Base-by-base conservation (phyloP, 2,888 invertebrate species). In the Pherbina coryleti region DNA sequence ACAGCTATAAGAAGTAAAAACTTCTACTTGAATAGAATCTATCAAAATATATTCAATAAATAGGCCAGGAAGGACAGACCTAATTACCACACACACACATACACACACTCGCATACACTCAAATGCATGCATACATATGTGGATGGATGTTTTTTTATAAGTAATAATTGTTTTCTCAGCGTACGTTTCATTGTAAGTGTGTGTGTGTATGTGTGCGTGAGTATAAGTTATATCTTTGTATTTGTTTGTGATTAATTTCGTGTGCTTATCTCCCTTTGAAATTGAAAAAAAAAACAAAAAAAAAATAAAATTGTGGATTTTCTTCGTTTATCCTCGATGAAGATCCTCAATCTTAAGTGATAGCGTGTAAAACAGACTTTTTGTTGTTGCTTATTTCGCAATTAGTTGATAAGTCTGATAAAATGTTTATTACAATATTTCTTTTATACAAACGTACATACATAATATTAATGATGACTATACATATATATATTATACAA, bases 1-100 rank as follows among this genome's bases (percentile, higher is more conserved):
- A 82, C 82, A 55, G 81, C 83, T 75, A 80, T 82, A 64, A 77
- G 83, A 74, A 85, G 84, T 73, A 83, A 82, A 64, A 83, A 83
- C 79, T 84, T 85, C 74, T 85, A 84, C 76, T 77, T 87, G 75
- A 85, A 84, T 62, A 84, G 84, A 79, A 83, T 86, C 57, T 88
- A 85, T 79, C 82, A 74, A 73, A 85, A 87, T 78, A 81, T 87
- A 76, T 85, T 88, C 53, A 81, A 85, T 70, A 82, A 81, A 69
- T 72, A 62, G 19, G 49, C n/a, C 5, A 17, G 28, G 11, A 25
- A 49, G 22, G 25, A 22, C 3, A 25, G 19, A 51, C 0, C 3
- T 4, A 49, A 4, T 14, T 49, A n/a, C 5, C n/a, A 66, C 17
- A 37, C 1, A 57, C 64, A 72, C 19, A 71, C 64, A 64, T 71